A percentile compares a stretch with the other conserved stretches of the same genome.
These are phyloP conservation scores for Crambe crambe DNA, from an alignment of 37 sponge, comb jelly and placozoan species.

Conservation along the genomic window DNA sequence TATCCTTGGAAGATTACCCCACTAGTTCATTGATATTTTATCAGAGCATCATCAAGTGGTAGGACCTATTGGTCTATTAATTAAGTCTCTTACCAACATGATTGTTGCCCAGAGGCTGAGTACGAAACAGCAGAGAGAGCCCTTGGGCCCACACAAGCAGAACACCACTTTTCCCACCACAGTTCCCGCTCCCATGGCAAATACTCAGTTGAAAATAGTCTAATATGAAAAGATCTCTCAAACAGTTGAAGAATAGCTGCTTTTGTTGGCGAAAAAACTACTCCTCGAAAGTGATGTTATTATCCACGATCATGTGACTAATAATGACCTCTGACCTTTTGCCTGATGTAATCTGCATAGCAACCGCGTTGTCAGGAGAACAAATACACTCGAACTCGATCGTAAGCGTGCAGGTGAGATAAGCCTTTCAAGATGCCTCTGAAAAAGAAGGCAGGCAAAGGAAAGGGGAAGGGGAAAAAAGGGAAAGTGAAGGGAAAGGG, in stretches of 20 bases:
- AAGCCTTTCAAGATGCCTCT: slow-evolving; percentile 27
- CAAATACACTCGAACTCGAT: not conserved
- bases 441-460: slow-evolving; percentile 39
- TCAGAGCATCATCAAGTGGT: no score
- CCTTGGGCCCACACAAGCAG: slow-evolving; percentile 61
- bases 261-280: no score
- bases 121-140: slow-evolving; percentile 64
- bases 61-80: no score
- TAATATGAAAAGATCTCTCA: not conserved
- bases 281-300: not conserved
- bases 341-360: slow-evolving; percentile 5
- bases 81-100: slow-evolving; percentile 70
- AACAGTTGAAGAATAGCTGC: not conserved
- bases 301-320: not conserved
- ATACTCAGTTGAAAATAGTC: no score
- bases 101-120: slow-evolving; percentile 70
- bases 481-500: slow-evolving; percentile 36
- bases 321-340: slow-evolving; percentile 5
- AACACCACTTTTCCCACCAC: slow-evolving; percentile 35
- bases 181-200: slow-evolving; percentile 6
- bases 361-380: slow-evolving; percentile 7
- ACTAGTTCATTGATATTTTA: no score
- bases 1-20: no score
- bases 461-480: slow-evolving; percentile 50
- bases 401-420: slow-evolving; percentile 44